Conservation (phyloP, 2,888 invertebrate genomes). For the Ophioninae sp. region DNA sequence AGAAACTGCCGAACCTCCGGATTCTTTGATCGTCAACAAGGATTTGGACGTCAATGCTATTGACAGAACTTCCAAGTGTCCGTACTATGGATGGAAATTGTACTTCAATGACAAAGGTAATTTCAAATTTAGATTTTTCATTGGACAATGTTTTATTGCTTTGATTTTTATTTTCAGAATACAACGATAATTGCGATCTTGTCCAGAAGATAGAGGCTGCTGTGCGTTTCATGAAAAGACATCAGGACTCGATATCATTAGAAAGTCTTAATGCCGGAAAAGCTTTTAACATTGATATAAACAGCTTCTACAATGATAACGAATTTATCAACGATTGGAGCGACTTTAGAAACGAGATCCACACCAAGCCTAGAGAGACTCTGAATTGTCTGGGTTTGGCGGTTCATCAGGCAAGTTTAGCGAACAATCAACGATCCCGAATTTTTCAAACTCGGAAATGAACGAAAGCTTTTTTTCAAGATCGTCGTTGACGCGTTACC, state of each 20-base stretch:
- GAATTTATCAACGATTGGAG: constrained; percentile 85
- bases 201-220: constrained; percentile 82
- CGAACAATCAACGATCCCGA: constrained; percentile 39
- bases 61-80: constrained; percentile 65
- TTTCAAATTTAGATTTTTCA: not conserved
- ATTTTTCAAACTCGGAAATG: not conserved
- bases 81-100: constrained; percentile 88
- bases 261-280: constrained; percentile 84
- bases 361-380: constrained; percentile 85
- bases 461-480: constrained; percentile 56
- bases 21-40: constrained; percentile 18
- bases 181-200: constrained; percentile 81
- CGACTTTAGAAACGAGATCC: constrained; percentile 85
- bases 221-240: constrained; percentile 83
- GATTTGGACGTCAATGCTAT: constrained; percentile 38
- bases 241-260: constrained; percentile 82
- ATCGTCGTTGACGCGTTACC: constrained; percentile 68
- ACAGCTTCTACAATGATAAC: constrained; percentile 83
- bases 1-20: constrained; percentile 15
- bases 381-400: constrained; percentile 89
- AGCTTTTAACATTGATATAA: constrained; percentile 84
- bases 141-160: not conserved
- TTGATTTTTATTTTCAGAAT: constrained; percentile 76
- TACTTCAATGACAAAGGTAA: constrained; percentile 89
- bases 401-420: constrained; percentile 87